Conservation (phyloP, 2,797 vertebrate genomes). For the Morus bassanus region DNA sequence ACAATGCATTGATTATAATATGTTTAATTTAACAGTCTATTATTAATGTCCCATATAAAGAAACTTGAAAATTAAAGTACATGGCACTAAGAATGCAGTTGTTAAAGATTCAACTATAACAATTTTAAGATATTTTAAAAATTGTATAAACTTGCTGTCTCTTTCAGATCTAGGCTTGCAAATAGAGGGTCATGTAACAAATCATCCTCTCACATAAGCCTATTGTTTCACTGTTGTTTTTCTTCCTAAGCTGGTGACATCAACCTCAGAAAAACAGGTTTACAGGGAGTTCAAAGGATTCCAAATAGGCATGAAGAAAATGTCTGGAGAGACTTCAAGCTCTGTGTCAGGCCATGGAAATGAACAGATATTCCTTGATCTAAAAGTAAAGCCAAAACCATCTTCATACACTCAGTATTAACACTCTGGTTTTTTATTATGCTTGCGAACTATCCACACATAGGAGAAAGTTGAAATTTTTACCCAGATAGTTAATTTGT, state of each 20-base stretch:
- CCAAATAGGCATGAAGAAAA: constrained; percentile 48
- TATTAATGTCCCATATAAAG: constrained; percentile 30
- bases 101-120: constrained; percentile 7
- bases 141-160: neutral
- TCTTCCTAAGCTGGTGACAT: constrained; percentile 18
- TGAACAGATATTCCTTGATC: neutral
- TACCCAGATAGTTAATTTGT: constrained; percentile 1
- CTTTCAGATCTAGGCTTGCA: constrained; percentile 6
- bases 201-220: neutral
- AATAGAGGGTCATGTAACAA: neutral
- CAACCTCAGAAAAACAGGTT: constrained; percentile 21
- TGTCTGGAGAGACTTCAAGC: constrained; percentile 8
- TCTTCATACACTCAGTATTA: neutral
- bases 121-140: constrained; percentile 12
- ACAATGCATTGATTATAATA: neutral
- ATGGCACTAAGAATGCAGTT: neutral
- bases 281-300: constrained; percentile 36
- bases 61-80: constrained; percentile 35
- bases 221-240: neutral
- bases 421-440: neutral
- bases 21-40: constrained; percentile 45
- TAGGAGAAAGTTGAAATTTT: neutral
- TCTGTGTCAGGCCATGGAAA: constrained; percentile 2
- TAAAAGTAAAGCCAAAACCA: neutral
- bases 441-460: neutral